Conservation (phyloP, 2,113 vertebrate genomes). For the Oenanthe melanoleuca region DNA sequence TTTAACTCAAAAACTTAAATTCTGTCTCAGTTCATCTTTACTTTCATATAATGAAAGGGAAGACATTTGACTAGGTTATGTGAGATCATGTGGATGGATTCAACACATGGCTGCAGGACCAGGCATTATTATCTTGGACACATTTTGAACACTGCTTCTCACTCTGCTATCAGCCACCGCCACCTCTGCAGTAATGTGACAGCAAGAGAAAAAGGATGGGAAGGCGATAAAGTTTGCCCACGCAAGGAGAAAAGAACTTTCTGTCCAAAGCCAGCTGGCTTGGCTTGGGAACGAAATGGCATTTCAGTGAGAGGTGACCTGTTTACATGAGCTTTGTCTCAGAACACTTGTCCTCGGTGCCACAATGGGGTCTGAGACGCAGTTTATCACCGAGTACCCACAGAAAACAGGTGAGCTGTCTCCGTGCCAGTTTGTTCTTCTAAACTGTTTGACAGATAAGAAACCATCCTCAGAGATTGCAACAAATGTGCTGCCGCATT, state of each 20-base stretch:
- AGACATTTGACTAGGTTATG: not conserved
- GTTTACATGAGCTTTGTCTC: not conserved
- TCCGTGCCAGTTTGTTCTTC: slow-evolving; percentile 53
- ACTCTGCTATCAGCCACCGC: slow-evolving; percentile 72
- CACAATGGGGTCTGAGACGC: slow-evolving; percentile 72
- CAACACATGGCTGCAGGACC: slow-evolving; percentile 16
- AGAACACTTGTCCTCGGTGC: slow-evolving; percentile 32
- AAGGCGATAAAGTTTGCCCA: slow-evolving; percentile 79
- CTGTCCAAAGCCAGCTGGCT: slow-evolving; percentile 81
- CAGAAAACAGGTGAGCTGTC: slow-evolving; percentile 82
- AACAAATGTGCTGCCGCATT: slow-evolving; percentile 61
- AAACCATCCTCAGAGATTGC: slow-evolving; percentile 52
- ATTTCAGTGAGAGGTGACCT: slow-evolving; percentile 1
- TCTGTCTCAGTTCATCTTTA: not conserved
- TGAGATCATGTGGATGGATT: not conserved
- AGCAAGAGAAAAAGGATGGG: slow-evolving; percentile 74
- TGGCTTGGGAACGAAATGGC: slow-evolving; percentile 73
- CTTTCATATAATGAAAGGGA: not conserved
- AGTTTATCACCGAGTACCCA: slow-evolving; percentile 51
- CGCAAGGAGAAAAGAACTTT: slow-evolving; percentile 74
- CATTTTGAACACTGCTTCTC: slow-evolving; percentile 80
- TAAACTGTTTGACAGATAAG: slow-evolving; percentile 63
- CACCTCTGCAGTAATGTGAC: slow-evolving; percentile 78
- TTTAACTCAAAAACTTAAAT: not conserved
- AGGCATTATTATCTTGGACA: slow-evolving; percentile 65